Evolutionary conservation across 1,140 invertebrate genomes (phyloP), one percentile per base, ranked within the genome.

Genomic region (Calliphora vicina): DNA sequence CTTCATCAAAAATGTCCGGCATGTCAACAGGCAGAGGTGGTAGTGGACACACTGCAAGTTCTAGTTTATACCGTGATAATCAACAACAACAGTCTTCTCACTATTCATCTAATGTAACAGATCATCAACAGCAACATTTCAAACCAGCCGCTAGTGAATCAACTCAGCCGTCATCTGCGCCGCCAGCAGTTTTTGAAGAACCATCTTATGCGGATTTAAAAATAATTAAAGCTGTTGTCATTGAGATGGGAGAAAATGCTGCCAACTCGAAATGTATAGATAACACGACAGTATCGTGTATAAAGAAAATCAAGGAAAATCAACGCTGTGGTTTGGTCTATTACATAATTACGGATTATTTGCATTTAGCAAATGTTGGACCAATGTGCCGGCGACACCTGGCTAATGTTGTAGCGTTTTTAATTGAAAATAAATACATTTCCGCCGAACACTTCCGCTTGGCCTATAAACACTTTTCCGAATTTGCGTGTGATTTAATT

Each of bases 401-500:
- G 10, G 91, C 91, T 23, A 85, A 86, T 72, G 83, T 91, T 35
- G 89, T 91, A 76, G 87, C 84, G n/a, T 86, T 89, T 57, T 87
- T 92, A 26, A 86, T 92, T 25, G 84, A 89, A 25, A 83, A 84
- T n/a, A 88, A 88, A 50, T 85, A 86, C 45, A 84, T 92, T 45
- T 87, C 90, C n/a, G 76, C 88, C 15, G 88, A 91, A 26, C 88
- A 90, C 80, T 91, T 91, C 84, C 88, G 85, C 82, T 84, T 85
- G 50, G 92, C 93, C 71, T 91, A 93, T 57, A 87, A 88, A 80
- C 91, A 94, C 88, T 91, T 94, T 81, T 89, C 94, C n/a, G 89
- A 91, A 84, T 85, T 88, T 83, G 92, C 93, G 8, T 92, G 93
- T 80, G 95, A 96, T 86, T 91, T 96, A 85, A 91, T 93, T 71